phyloP scores from a whole-genome alignment of 1,140 invertebrate genomes.

The Agraylea sexmaculata region DNA sequence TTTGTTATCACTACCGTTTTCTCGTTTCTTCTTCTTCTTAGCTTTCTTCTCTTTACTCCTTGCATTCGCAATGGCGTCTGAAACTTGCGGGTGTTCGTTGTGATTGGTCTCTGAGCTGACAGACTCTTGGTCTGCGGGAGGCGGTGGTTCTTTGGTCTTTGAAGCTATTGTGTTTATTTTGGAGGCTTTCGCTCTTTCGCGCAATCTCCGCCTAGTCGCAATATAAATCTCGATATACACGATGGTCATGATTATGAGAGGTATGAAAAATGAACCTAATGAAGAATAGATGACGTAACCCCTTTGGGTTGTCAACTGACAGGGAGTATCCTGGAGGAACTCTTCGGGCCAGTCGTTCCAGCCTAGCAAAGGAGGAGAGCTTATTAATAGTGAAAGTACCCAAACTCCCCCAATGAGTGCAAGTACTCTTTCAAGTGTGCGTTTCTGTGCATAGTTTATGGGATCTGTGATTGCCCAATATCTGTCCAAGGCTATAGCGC shows the following conservation, averaged over 20 bases:
- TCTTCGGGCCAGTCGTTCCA: slow-evolving; percentile 95
- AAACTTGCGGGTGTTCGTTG: slow-evolving; percentile 42
- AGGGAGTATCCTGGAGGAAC: slow-evolving; percentile 55
- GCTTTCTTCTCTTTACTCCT: slow-evolving; percentile 40
- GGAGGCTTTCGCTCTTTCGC: slow-evolving; percentile 69
- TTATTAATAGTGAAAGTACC: slow-evolving; percentile 82
- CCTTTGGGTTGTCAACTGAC: slow-evolving; percentile 67
- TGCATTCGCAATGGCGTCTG: slow-evolving; percentile 31
- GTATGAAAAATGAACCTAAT: slow-evolving; percentile 92
- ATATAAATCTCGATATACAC: slow-evolving; percentile 93
- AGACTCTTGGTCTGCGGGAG: slow-evolving; percentile 55
- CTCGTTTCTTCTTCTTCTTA: slow-evolving; percentile 41
- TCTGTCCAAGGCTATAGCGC: slow-evolving; percentile 89
- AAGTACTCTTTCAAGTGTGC: slow-evolving; percentile 83
- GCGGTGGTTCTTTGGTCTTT: slow-evolving; percentile 32
- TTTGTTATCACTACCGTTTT: slow-evolving; percentile 34
- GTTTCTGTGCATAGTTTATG: slow-evolving; percentile 92
- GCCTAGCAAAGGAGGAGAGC: slow-evolving; percentile 88
- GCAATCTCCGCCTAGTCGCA: slow-evolving; percentile 67
- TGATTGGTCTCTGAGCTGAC: slow-evolving; percentile 66
- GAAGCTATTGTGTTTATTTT: slow-evolving; percentile 57
- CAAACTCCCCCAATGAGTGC: slow-evolving; percentile 86
- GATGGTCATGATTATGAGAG: slow-evolving; percentile 86
- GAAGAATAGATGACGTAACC: slow-evolving; percentile 93
- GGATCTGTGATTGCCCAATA: slow-evolving; percentile 97